phyloP scores from a whole-genome alignment of 2,797 vertebrate genomes.

The Pantherophis vulpinus region DNA sequence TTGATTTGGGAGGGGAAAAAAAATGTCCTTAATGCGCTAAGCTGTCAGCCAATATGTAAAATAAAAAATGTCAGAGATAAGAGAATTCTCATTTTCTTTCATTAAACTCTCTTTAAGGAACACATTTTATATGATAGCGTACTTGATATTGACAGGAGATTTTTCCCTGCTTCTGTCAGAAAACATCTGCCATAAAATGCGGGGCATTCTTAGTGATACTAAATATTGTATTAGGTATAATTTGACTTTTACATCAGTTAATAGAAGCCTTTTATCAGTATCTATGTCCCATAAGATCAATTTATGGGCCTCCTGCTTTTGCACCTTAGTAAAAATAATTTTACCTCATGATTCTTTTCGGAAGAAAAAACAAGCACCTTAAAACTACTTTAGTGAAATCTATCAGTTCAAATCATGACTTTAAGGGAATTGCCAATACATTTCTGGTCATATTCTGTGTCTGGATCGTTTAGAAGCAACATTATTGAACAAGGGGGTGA shows the following conservation, averaged over 20 bases:
- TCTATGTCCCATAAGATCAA: not conserved
- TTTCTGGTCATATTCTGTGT: not conserved
- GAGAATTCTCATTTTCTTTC: not conserved
- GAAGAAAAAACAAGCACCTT: not conserved
- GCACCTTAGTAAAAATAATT: slow-evolving; percentile 6
- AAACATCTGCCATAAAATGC: not conserved
- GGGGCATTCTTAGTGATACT: not conserved
- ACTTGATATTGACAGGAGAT: not conserved
- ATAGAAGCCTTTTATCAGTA: not conserved
- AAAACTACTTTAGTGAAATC: not conserved
- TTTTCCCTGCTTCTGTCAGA: not conserved
- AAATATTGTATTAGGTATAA: not conserved
- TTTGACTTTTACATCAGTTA: slow-evolving; percentile 4
- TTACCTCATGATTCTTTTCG: slow-evolving; percentile 9
- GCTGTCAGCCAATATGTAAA: slow-evolving; percentile 3
- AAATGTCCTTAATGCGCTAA: not conserved
- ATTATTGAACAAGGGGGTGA: not conserved
- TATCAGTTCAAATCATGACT: not conserved
- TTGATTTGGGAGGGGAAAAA: not conserved
- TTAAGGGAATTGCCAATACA: not conserved
- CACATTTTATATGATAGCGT: not conserved
- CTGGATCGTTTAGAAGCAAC: not conserved
- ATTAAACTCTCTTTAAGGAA: slow-evolving; percentile 12
- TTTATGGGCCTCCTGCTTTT: not conserved
- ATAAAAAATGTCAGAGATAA: slow-evolving; percentile 16